A percentile compares a stretch with the other conserved stretches of the same genome.
These are phyloP conservation scores for Erebia aethiops DNA, from an alignment of 2,888 invertebrate genomes.

Conservation along the genomic window DNA sequence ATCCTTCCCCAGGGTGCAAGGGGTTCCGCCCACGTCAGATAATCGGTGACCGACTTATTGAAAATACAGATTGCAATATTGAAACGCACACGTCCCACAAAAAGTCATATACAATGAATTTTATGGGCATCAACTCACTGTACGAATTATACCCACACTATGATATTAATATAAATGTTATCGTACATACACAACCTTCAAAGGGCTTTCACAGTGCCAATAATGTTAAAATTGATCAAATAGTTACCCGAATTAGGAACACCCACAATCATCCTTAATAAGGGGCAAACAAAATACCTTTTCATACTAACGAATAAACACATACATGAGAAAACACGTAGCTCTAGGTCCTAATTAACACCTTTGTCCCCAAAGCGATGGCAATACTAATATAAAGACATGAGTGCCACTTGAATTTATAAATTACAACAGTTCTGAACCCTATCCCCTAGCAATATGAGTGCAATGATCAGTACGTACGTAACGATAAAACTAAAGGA, in stretches of 20 bases:
- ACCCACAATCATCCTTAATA: slow-evolving; percentile 33
- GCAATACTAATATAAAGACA: slow-evolving; percentile 46
- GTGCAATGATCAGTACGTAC: slow-evolving; percentile 17
- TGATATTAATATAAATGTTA: background rate
- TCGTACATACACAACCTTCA: slow-evolving; percentile 25
- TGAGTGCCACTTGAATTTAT: slow-evolving; percentile 29
- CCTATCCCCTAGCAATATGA: slow-evolving; percentile 25
- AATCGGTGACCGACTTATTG: too few relatives aligned
- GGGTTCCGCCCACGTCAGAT: too few relatives aligned
- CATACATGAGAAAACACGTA: slow-evolving; percentile 23
- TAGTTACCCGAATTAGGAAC: slow-evolving; percentile 34
- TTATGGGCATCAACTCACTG: too few relatives aligned
- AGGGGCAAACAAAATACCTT: slow-evolving; percentile 36
- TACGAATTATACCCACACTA: too few relatives aligned
- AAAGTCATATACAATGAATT: too few relatives aligned
- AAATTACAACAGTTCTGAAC: slow-evolving; percentile 21
- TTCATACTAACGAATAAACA: slow-evolving; percentile 36
- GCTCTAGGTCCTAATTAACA: slow-evolving; percentile 49
- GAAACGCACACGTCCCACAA: too few relatives aligned
- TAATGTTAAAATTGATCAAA: slow-evolving; percentile 37
- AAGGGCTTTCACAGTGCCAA: slow-evolving; percentile 22
- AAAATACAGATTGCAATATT: too few relatives aligned
- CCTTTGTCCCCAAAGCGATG: slow-evolving; percentile 46
- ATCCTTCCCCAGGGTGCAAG: too few relatives aligned
- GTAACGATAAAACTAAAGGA: slow-evolving; percentile 11